Conservation (phyloP, 2,797 vertebrate species). For the Neopelma chrysocephalum region DNA sequence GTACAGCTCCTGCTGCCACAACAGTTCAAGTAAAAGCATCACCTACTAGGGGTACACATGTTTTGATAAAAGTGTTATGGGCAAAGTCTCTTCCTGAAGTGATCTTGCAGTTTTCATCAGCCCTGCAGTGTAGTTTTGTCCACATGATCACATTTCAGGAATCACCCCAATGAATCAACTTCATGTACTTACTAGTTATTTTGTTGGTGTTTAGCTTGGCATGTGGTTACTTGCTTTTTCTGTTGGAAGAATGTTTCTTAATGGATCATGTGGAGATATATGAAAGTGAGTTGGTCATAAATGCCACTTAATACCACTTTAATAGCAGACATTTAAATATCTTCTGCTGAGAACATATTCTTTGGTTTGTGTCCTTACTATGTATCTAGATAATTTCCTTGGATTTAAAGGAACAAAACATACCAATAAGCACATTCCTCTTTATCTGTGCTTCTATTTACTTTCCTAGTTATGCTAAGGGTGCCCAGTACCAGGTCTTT, state of each 20-base stretch:
- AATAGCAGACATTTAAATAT: not conserved
- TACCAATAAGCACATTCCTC: not conserved
- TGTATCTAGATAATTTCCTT: not conserved
- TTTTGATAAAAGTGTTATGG: not conserved
- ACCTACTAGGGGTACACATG: not conserved
- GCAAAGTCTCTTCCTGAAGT: not conserved
- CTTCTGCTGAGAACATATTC: not conserved
- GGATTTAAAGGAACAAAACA: not conserved
- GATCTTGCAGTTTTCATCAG: not conserved
- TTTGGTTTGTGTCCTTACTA: not conserved
- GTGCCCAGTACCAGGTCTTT: not conserved
- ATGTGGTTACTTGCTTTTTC: not conserved
- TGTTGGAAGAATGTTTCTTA: not conserved
- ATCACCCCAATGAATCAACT: not conserved
- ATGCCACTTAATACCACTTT: not conserved
- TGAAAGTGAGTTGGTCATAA: not conserved
- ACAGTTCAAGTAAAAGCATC: not conserved
- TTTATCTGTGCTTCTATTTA: not conserved
- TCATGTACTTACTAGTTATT: not conserved
- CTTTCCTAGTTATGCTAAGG: not conserved
- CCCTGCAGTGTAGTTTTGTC: not conserved
- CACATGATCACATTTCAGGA: not conserved
- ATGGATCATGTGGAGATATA: not conserved
- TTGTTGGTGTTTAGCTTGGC: not conserved
- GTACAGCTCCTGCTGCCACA: not conserved